phyloP scores from a whole-genome alignment of 37 sponge, comb jelly and placozoan species.

The Amphimedon queenslandica region DNA sequence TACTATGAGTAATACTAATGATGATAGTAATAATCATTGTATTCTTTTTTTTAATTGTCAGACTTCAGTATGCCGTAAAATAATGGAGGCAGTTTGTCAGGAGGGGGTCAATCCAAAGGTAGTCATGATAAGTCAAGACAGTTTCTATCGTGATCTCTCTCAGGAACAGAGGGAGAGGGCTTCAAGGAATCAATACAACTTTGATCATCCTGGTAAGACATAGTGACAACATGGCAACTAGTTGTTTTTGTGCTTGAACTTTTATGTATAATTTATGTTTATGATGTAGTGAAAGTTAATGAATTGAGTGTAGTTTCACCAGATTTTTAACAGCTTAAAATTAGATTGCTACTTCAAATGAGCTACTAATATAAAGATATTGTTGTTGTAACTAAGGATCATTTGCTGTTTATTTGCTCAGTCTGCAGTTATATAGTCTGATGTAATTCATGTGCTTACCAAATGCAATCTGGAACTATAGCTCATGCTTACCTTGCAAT shows the following conservation, averaged over 20 bases:
- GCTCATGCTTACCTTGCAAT: too few relatives aligned
- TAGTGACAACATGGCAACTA: not conserved
- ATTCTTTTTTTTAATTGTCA: conserved; percentile 1
- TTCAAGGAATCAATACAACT: conserved; percentile 77
- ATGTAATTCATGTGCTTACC: too few relatives aligned
- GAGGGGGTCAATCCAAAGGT: conserved; percentile 27
- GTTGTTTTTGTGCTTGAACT: not conserved
- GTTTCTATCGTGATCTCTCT: conserved; percentile 89
- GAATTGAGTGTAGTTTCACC: not conserved
- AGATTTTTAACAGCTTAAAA: not conserved
- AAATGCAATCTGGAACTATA: too few relatives aligned
- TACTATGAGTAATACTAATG: not conserved
- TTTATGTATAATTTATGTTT: too few relatives aligned
- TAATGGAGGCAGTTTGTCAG: conserved; percentile 62
- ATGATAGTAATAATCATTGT: not conserved
- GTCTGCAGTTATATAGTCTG: too few relatives aligned
- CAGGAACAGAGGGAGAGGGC: conserved; percentile 58
- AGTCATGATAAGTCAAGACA: conserved; percentile 81
- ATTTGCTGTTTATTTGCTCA: too few relatives aligned
- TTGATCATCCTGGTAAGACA: conserved; percentile 91
- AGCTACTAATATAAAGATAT: too few relatives aligned
- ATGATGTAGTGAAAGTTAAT: too few relatives aligned
- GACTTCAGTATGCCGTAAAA: conserved; percentile 72
- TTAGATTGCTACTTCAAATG: too few relatives aligned
- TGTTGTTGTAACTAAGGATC: too few relatives aligned